These are phyloP conservation scores for Plecturocebus donacophilus DNA, from an alignment of 2,113 vertebrate species.

Conservation along the genomic window DNA sequence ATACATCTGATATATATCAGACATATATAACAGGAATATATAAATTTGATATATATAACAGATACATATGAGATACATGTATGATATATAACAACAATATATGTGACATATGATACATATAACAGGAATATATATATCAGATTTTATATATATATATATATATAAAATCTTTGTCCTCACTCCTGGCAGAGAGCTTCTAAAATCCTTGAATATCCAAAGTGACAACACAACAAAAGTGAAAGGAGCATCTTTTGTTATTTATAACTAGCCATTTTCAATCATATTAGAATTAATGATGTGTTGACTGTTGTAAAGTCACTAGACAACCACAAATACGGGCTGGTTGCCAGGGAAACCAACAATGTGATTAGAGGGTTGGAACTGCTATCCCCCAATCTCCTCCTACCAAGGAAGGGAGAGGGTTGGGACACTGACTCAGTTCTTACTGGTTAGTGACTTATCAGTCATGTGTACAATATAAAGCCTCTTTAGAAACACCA, in stretches of 20 bases:
- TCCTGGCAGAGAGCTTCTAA: background rate
- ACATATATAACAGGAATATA: no score
- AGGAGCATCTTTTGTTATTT: background rate
- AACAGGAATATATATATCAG: no score
- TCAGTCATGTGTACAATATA: background rate
- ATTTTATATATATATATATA: no score
- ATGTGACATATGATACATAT: no score
- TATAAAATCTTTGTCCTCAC: background rate
- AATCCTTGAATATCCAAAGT: background rate
- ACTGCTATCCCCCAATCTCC: background rate
- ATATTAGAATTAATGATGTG: background rate
- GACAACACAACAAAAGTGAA: background rate
- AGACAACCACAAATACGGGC: background rate
- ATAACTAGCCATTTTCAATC: background rate
- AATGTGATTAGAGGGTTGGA: background rate
- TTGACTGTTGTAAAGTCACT: background rate
- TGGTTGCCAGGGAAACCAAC: background rate
- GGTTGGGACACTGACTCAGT: background rate
- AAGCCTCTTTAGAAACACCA: no score
- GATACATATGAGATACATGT: no score
- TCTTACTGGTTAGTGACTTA: background rate
- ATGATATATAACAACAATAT: no score
- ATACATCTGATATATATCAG: no score
- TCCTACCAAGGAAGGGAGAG: background rate
- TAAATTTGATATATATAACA: no score